A percentile compares a stretch with the other conserved stretches of the same genome.
These are phyloP conservation scores for Hydrotaea cyrtoneurina DNA, from an alignment of 2,888 invertebrate genomes.

Conservation along the genomic window DNA sequence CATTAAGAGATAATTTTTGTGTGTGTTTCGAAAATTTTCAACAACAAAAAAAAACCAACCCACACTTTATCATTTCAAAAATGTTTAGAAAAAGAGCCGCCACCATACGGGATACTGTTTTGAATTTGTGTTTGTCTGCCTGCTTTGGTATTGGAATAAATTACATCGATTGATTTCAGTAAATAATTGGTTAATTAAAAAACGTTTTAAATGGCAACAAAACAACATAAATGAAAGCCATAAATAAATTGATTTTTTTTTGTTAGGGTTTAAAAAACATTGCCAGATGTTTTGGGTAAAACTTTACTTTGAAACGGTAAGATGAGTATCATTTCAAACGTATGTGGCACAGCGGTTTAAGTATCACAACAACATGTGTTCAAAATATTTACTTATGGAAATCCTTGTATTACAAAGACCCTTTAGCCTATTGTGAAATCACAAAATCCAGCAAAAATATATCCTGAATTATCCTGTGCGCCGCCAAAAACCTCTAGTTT, in stretches of 20 bases:
- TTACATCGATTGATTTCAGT: constrained; percentile 20
- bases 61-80: neutral
- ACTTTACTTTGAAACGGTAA: neutral
- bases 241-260: neutral
- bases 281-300: neutral
- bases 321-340: too few relatives aligned
- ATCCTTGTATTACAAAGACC: too few relatives aligned
- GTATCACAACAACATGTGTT: too few relatives aligned
- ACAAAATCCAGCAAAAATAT: too few relatives aligned
- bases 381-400: too few relatives aligned
- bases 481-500: too few relatives aligned
- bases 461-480: too few relatives aligned
- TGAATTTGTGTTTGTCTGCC: neutral
- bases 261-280: neutral
- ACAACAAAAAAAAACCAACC: neutral
- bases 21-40: neutral
- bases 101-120: neutral
- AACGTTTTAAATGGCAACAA: neutral
- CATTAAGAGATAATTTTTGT: neutral
- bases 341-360: too few relatives aligned
- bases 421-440: too few relatives aligned
- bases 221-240: constrained; percentile 3
- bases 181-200: constrained; percentile 31
- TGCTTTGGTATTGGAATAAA: neutral
- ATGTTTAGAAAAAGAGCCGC: neutral